Evolutionary conservation across 2,888 invertebrate genomes (phyloP).

Genomic region (Chironomus riparius): DNA sequence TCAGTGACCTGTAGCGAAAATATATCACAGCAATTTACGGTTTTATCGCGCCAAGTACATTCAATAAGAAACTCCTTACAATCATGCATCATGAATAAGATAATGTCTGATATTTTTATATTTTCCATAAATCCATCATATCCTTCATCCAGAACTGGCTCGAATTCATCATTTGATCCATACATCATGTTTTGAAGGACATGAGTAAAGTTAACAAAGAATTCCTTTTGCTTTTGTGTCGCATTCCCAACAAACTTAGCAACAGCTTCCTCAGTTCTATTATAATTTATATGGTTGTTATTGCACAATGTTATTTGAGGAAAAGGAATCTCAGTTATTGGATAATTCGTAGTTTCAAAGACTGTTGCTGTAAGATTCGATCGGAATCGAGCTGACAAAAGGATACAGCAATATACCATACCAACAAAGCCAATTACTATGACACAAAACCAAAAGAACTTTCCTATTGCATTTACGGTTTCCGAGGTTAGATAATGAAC

Average conservation of each 20-base stretch:
- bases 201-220: slow-evolving; percentile 6
- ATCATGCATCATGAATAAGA: slow-evolving; percentile 16
- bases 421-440: background rate
- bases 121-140: background rate
- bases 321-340: slow-evolving; percentile 21
- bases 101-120: slow-evolving; percentile 8
- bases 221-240: background rate
- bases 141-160: background rate
- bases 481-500: slow-evolving; percentile 13
- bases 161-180: slow-evolving; percentile 25
- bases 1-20: slow-evolving; percentile 36
- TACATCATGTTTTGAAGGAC: slow-evolving; percentile 19
- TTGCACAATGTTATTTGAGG: slow-evolving; percentile 17
- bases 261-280: background rate
- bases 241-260: slow-evolving; percentile 5
- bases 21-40: slow-evolving; percentile 35
- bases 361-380: slow-evolving; percentile 12
- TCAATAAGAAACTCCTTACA: slow-evolving; percentile 34
- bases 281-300: slow-evolving; percentile 20
- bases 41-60: slow-evolving; percentile 36
- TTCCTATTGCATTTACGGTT: background rate
- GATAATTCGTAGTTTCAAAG: slow-evolving; percentile 22
- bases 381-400: background rate
- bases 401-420: slow-evolving; percentile 5
- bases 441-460: background rate